These are phyloP conservation scores for Daubentonia madagascariensis DNA, from an alignment of 2,113 vertebrate species.

Conservation along the genomic window DNA sequence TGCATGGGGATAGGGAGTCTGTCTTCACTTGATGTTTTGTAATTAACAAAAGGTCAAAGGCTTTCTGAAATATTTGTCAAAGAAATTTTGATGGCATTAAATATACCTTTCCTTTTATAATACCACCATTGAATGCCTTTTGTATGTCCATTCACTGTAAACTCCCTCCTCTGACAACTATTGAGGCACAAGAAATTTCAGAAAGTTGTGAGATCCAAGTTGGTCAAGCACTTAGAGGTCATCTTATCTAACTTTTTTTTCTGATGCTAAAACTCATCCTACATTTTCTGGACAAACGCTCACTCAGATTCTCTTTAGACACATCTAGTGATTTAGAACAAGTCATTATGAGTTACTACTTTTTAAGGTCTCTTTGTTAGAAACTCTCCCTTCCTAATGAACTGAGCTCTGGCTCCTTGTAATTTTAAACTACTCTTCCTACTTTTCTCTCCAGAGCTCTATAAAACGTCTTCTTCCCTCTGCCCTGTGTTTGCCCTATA, in stretches of 20 bases:
- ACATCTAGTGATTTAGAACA: background rate
- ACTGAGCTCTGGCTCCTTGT: background rate
- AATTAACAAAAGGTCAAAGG: background rate
- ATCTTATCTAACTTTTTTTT: background rate
- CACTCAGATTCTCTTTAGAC: constrained; percentile 17
- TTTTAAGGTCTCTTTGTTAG: background rate
- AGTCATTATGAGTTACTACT: background rate
- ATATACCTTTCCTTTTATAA: background rate
- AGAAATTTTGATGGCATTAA: background rate
- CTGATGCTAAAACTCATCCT: background rate
- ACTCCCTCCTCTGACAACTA: background rate
- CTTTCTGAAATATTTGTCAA: background rate
- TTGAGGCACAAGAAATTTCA: background rate
- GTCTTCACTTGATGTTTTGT: background rate
- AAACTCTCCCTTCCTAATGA: background rate
- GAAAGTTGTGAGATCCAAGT: background rate
- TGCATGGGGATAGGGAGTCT: background rate
- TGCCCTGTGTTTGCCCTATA: background rate
- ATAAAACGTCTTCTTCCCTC: background rate
- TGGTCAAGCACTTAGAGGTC: background rate
- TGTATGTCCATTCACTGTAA: background rate
- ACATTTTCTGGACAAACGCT: background rate
- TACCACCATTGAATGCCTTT: background rate
- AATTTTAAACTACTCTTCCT: background rate
- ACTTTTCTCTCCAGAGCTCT: background rate